These are phyloP conservation scores for Rhinophrynus dorsalis DNA, from an alignment of 2,797 vertebrate species.

Conservation along the genomic window DNA sequence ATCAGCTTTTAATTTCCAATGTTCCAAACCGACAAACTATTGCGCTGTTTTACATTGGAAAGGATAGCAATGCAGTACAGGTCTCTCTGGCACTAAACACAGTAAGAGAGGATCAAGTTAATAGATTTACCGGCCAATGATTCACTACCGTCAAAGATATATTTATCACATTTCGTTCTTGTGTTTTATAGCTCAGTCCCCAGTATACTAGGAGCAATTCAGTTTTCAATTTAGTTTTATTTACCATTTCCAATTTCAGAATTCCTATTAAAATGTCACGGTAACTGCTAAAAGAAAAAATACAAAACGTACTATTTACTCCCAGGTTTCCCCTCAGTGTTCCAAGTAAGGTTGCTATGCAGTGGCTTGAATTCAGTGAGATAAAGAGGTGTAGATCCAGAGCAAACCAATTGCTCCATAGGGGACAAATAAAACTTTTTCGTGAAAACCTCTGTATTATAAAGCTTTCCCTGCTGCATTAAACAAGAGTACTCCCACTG, in stretches of 20 bases:
- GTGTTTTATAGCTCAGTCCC: conserved; percentile 33
- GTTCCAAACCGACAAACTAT: conserved; percentile 15
- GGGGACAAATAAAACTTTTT: too few species aligned
- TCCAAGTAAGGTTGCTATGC: background rate
- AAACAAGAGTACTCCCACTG: too few species aligned
- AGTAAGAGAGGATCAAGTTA: conserved; percentile 25
- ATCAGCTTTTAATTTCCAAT: too few species aligned
- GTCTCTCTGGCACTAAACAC: conserved; percentile 13
- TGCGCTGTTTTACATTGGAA: background rate
- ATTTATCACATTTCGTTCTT: conserved; percentile 38
- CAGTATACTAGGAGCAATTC: conserved; percentile 21
- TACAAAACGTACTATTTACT: background rate
- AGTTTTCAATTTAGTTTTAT: conserved; percentile 34
- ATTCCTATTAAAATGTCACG: conserved; percentile 38
- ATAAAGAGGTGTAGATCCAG: too few species aligned
- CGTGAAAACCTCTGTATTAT: too few species aligned
- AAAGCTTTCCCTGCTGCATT: too few species aligned
- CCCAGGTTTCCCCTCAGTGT: background rate
- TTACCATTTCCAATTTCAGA: conserved; percentile 37
- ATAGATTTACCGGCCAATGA: conserved; percentile 26
- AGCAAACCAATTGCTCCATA: too few species aligned
- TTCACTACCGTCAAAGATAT: conserved; percentile 11
- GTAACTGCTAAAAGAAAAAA: background rate
- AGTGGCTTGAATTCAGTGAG: background rate
- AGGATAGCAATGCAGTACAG: background rate